Evolutionary conservation across 2,113 vertebrate species (phyloP).

Genomic region (Formicarius rufipectus): DNA sequence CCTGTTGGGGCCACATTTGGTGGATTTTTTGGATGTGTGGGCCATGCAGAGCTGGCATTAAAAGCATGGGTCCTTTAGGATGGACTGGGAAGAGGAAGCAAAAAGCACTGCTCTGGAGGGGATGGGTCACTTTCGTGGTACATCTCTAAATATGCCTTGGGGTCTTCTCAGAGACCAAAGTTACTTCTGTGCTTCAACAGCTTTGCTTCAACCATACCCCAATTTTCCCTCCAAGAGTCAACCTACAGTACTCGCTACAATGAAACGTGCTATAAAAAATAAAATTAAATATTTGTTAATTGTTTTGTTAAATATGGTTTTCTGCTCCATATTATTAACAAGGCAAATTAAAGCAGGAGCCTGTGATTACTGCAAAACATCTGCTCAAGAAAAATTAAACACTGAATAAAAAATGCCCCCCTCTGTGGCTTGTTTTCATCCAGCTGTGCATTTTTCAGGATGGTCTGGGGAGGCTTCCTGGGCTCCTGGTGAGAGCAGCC

Average conservation of each 20-base stretch:
- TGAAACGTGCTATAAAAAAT: neutral
- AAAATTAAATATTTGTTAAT: neutral
- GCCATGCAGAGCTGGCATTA: neutral
- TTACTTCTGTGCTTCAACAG: neutral
- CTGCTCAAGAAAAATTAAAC: neutral
- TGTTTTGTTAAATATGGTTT: constrained; percentile 35
- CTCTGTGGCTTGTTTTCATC: neutral
- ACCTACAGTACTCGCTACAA: neutral
- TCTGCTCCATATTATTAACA: neutral
- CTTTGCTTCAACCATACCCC: neutral
- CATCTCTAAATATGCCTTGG: neutral
- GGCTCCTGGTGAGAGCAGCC: accelerated
- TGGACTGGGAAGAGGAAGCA: neutral
- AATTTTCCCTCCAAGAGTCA: neutral
- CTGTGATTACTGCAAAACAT: constrained; percentile 20
- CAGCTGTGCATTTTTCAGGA: neutral
- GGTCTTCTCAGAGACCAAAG: neutral
- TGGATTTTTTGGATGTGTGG: neutral
- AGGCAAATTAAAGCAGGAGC: neutral
- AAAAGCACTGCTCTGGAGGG: neutral
- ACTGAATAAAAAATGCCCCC: neutral
- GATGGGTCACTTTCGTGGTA: neutral
- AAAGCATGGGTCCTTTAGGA: neutral
- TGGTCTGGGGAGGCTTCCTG: neutral
- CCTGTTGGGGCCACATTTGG: neutral